A percentile compares a stretch with the other conserved stretches of the same genome.
phyloP scores from a whole-genome alignment of 2,888 invertebrate species.

The Diabrotica balteata region DNA sequence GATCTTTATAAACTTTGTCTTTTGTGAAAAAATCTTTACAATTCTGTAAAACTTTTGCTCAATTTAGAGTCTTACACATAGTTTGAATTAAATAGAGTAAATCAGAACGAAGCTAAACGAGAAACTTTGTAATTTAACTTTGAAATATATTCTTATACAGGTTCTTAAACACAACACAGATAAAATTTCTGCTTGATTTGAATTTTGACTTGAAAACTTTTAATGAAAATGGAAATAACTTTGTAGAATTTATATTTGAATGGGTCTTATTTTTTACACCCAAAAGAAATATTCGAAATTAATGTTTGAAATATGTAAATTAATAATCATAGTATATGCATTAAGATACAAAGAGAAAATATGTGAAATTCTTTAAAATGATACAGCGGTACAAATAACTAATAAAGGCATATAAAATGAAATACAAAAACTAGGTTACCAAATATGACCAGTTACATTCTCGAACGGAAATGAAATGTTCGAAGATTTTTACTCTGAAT shows the following conservation, averaged over 20 bases:
- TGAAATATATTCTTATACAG: not conserved
- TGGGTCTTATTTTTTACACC: not conserved
- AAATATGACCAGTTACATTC: too few species aligned
- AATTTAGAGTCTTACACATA: not conserved
- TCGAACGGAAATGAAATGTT: too few species aligned
- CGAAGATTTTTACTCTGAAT: too few species aligned
- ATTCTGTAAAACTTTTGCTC: not conserved
- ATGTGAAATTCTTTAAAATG: too few species aligned
- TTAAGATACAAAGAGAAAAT: too few species aligned
- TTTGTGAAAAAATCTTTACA: not conserved
- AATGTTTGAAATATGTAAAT: too few species aligned
- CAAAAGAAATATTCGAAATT: too few species aligned
- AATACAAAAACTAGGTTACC: too few species aligned
- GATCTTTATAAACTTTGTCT: not conserved
- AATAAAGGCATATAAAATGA: too few species aligned
- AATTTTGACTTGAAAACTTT: not conserved
- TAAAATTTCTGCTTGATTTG: constrained; percentile 1
- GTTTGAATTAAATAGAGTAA: not conserved
- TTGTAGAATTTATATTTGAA: not conserved
- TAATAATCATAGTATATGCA: too few species aligned
- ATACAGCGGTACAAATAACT: too few species aligned
- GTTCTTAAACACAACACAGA: not conserved
- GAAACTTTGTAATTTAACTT: constrained; percentile 1
- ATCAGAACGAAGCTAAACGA: not conserved
- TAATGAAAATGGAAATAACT: constrained; percentile 1